These are phyloP conservation scores for Nemapogon koenigi DNA, from an alignment of 2,888 invertebrate genomes.

Conservation along the genomic window DNA sequence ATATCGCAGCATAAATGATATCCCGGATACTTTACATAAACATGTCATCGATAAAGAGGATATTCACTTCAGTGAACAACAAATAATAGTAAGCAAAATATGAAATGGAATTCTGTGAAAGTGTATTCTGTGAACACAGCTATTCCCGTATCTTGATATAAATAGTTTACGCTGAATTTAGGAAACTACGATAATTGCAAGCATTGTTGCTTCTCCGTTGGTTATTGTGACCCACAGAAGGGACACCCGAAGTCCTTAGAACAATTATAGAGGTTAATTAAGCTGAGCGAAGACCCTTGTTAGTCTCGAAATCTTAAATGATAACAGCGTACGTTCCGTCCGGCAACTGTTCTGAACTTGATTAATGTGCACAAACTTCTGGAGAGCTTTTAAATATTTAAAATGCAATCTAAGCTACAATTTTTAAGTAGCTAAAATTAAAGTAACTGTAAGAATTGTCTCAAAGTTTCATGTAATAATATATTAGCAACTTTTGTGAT, in stretches of 20 bases:
- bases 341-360: conserved; percentile 21
- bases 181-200: conserved; percentile 4
- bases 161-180: conserved; percentile 7
- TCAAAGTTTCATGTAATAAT: no score
- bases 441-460: no score
- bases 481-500: no score
- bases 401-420: no score
- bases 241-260: conserved; percentile 16
- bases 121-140: conserved; percentile 4
- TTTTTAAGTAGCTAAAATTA: no score
- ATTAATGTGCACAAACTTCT: conserved; percentile 17
- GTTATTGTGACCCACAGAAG: conserved; percentile 2
- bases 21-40: no score
- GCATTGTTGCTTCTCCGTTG: conserved; percentile 2
- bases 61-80: conserved; percentile 3
- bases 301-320: conserved; percentile 28
- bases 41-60: no score
- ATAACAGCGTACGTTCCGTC: conserved; percentile 25
- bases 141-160: conserved; percentile 6
- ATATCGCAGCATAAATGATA: no score
- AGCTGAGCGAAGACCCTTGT: conserved; percentile 29
- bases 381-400: conserved; percentile 1
- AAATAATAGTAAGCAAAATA: conserved; percentile 9
- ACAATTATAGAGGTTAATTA: conserved; percentile 37
- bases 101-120: neutral